Percentiles rank a stretch among this genome's conserved stretches.
These are phyloP conservation scores for Epinephelus coioides DNA, from an alignment of 2,797 vertebrate species.

Conservation along the genomic window DNA sequence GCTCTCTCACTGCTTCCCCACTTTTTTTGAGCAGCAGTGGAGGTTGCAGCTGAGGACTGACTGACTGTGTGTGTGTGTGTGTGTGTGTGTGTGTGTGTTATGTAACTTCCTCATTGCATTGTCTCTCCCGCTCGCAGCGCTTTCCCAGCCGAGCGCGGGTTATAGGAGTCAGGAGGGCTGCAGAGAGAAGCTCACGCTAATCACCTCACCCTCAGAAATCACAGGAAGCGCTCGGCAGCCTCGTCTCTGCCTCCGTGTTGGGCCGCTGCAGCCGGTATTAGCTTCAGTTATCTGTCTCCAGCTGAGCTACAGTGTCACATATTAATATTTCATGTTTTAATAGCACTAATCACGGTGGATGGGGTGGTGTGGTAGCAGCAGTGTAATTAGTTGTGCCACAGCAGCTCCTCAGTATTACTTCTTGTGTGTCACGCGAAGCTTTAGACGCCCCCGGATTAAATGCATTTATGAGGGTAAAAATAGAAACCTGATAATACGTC, in stretches of 20 bases:
- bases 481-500: constrained; percentile 56
- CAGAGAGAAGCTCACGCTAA: constrained; percentile 50
- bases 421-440: constrained; percentile 44
- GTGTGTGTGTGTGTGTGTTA: constrained; percentile 57
- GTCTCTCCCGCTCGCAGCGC: constrained; percentile 66
- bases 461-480: constrained; percentile 59
- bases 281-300: constrained; percentile 20
- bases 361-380: constrained; percentile 2
- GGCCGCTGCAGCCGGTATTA: not conserved
- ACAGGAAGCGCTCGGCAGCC: constrained; percentile 2
- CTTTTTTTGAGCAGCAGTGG: constrained; percentile 43
- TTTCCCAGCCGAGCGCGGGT: constrained; percentile 41
- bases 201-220: constrained; percentile 38
- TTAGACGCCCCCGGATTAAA: constrained; percentile 49
- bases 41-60: constrained; percentile 72
- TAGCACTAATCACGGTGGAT: constrained; percentile 24
- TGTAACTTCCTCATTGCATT: constrained; percentile 71
- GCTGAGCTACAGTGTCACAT: constrained; percentile 31
- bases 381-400: constrained; percentile 33
- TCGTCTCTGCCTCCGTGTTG: constrained; percentile 8
- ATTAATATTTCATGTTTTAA: constrained; percentile 28
- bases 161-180: constrained; percentile 28
- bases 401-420: constrained; percentile 19
- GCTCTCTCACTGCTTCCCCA: constrained; percentile 27
- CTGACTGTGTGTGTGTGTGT: constrained; percentile 37